A percentile compares a stretch with the other conserved stretches of the same genome.
These are phyloP conservation scores for Petrosia ficiformis DNA, from an alignment of 37 sponge, comb jelly and placozoan species.

Conservation along the genomic window DNA sequence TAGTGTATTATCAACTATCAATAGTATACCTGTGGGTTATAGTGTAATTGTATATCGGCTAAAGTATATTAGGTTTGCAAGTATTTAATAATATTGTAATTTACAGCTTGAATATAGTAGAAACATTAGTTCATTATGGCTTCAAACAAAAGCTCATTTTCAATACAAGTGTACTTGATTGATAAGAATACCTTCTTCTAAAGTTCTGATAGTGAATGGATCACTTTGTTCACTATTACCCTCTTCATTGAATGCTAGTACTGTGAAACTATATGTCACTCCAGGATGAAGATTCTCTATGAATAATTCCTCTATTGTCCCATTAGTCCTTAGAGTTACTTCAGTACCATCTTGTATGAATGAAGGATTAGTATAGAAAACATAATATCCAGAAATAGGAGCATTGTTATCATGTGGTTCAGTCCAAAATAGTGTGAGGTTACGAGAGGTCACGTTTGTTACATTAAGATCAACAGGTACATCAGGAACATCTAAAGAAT, in stretches of 20 bases:
- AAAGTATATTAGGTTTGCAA: no score
- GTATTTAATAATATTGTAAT: no score
- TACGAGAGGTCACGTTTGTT: conserved; percentile 24
- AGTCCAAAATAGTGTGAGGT: conserved; percentile 23
- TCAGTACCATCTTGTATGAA: conserved; percentile 8
- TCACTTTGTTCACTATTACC: conserved; percentile 42
- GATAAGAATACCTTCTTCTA: conserved; percentile 59
- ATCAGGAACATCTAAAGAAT: conserved; percentile 30
- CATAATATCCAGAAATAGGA: conserved; percentile 39
- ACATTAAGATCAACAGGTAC: conserved; percentile 23
- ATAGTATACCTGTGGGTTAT: no score
- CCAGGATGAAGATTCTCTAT: conserved; percentile 38
- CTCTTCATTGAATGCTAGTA: conserved; percentile 48
- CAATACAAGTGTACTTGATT: no score
- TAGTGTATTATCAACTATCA: no score
- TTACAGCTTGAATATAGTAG: no score
- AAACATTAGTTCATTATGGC: no score
- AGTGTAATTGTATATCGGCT: no score
- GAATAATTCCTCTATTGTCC: neutral
- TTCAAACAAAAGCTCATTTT: no score
- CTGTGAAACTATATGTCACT: conserved; percentile 43
- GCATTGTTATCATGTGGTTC: conserved; percentile 73
- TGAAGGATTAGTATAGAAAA: neutral
- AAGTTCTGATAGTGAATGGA: conserved; percentile 10
- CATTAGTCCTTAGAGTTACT: neutral